Percentiles rank a stretch among this genome's conserved stretches.
phyloP scores from a whole-genome alignment of 2,888 invertebrate species.

The Drosophila maculinotata region DNA sequence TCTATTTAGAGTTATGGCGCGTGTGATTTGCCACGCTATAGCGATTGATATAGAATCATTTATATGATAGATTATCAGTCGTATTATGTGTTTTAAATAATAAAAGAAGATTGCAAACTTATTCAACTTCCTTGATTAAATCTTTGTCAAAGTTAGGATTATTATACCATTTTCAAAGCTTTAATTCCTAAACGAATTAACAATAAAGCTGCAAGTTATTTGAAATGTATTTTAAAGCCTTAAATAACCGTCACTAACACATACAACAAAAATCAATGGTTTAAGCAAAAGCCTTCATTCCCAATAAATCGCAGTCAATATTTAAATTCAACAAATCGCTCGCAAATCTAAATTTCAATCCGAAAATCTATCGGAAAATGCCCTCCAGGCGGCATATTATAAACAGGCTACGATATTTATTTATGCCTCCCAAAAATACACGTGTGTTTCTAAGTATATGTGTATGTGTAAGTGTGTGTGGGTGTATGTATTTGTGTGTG shows the following conservation, averaged over 20 bases:
- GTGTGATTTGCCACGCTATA: conserved; percentile 58
- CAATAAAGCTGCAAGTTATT: background rate
- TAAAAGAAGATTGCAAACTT: background rate
- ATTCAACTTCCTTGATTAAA: too few relatives aligned
- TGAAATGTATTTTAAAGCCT: background rate
- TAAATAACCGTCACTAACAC: background rate
- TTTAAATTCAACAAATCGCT: conserved; percentile 39
- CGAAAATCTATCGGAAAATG: conserved; percentile 50
- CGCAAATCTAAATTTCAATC: conserved; percentile 49
- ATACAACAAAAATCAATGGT: conserved; percentile 9
- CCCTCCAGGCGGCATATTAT: conserved; percentile 67
- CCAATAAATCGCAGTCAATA: conserved; percentile 40
- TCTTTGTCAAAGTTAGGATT: too few relatives aligned
- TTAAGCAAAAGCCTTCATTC: conserved; percentile 19
- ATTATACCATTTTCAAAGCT: too few relatives aligned
- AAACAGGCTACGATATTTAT: conserved; percentile 64
- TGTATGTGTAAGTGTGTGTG: conserved; percentile 13
- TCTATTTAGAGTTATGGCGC: conserved; percentile 78
- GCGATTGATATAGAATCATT: conserved; percentile 26
- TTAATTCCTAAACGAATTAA: background rate
- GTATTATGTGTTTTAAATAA: conserved; percentile 1
- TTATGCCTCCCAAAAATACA: conserved; percentile 52
- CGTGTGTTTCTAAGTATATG: conserved; percentile 16
- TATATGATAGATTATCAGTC: conserved; percentile 57
- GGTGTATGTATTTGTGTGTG: conserved; percentile 25